phyloP scores from a whole-genome alignment of 1,140 invertebrate species.

The Lordiphosa clarofinis region DNA sequence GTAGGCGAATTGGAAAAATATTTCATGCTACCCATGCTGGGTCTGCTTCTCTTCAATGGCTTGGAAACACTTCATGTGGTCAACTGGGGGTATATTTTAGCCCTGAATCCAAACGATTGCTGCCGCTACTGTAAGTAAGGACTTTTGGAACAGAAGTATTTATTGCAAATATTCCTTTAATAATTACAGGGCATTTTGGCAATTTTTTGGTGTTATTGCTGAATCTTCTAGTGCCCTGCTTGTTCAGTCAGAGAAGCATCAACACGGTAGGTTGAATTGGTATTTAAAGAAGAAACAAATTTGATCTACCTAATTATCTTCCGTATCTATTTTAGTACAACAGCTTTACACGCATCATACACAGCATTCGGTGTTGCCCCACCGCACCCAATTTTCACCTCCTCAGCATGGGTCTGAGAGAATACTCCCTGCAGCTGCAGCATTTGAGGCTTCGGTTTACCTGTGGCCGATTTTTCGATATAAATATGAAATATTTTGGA shows the following conservation, averaged over 20 bases:
- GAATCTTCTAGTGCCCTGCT: slow-evolving; percentile 41
- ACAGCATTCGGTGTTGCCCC: slow-evolving; percentile 14
- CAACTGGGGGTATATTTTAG: slow-evolving; percentile 53
- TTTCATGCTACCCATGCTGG: slow-evolving; percentile 42
- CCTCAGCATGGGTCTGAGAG: slow-evolving; percentile 44
- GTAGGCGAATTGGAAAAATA: slow-evolving; percentile 46
- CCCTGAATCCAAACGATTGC: slow-evolving; percentile 19
- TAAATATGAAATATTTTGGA: slow-evolving; percentile 55
- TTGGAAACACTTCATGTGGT: slow-evolving; percentile 38
- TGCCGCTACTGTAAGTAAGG: slow-evolving; percentile 31
- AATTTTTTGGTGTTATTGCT: slow-evolving; percentile 14
- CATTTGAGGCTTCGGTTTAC: slow-evolving; percentile 53
- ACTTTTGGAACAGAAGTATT: neutral
- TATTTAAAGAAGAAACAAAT: no score
- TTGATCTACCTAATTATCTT: no score
- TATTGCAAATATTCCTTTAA: neutral
- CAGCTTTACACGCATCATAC: slow-evolving; percentile 33
- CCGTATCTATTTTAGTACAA: slow-evolving; percentile 31
- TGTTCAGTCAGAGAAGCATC: slow-evolving; percentile 38
- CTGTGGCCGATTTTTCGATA: slow-evolving; percentile 63
- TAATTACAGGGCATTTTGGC: slow-evolving; percentile 22
- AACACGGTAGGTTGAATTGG: slow-evolving; percentile 19
- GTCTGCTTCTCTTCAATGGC: slow-evolving; percentile 41
- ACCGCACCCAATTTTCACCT: neutral
- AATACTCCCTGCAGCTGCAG: slow-evolving; percentile 60